Base-by-base conservation (phyloP, 2,113 vertebrate species). In the Heloderma charlesbogerti region DNA sequence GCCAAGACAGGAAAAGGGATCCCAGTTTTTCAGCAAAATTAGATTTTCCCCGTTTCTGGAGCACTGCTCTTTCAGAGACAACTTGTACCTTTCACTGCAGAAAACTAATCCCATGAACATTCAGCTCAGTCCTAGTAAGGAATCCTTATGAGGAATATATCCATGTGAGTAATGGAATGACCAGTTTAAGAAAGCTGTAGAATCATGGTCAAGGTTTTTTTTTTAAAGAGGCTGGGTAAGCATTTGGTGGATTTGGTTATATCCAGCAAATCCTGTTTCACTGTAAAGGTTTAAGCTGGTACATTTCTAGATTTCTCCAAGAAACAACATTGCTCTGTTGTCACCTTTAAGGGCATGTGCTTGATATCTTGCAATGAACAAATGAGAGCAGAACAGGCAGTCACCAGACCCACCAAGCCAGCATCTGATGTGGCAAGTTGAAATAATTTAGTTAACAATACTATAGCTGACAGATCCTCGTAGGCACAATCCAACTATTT, bases 291-390 rank as follows among this genome's bases (percentile, higher is more conserved):
- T 81, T 57, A 81, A 81, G n/a, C 63, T 67, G 13, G 67, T 13
- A 27, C 63, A 67, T 12, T 84, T 67, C 91, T 81, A 15, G 81
- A 60, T 45, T n/a, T 86, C 31, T 25, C 4, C 63, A 88, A 92
- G 45, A 48, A 88, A 6, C 8, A 57, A n/a, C 54, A n/a, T 27
- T 54, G 18, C 66, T 20, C 71, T 45, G 87, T 83, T n/a, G 88
- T 60, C 75, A 25, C 90, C 0, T 67, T 85, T 87, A 48, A 34
- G 45, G 29, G 9, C 6, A 16, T 60, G 60, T 45, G 37, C 0
- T 29, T 87, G 43, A 78, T 20, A 20, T 86, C 22, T 80, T 67
- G 79, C 74, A 74, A 31, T 31, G 75, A 4, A 6, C 18, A 9
- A 90, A 81, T 71, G 54, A 22, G 27, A 43, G 54, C 31, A 10